These are phyloP conservation scores for Leguminivora glycinivorella DNA, from an alignment of 1,140 invertebrate species.

Conservation along the genomic window DNA sequence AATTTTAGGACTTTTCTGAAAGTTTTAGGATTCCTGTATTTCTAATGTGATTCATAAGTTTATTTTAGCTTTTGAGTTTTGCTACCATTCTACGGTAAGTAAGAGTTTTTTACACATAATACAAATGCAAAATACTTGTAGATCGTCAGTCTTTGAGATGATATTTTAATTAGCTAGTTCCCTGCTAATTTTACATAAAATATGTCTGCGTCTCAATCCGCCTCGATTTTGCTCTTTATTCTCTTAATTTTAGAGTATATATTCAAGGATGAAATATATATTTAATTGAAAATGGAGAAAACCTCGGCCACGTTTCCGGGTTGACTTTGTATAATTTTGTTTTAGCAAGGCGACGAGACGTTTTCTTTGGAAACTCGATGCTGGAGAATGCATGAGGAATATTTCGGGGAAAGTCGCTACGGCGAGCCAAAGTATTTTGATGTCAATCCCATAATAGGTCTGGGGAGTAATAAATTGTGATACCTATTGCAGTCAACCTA, in stretches of 20 bases:
- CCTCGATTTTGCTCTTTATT: background rate
- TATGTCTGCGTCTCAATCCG: background rate
- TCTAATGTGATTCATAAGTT: too few species aligned
- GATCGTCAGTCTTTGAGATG: background rate
- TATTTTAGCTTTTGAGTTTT: too few species aligned
- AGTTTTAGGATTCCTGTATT: too few species aligned
- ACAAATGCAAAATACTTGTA: background rate
- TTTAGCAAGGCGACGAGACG: constrained; percentile 23
- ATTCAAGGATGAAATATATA: background rate
- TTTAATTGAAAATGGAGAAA: constrained; percentile 24
- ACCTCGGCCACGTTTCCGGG: background rate
- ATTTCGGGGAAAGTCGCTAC: background rate
- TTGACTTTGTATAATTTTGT: constrained; percentile 30
- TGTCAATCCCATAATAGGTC: too few species aligned
- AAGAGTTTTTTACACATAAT: too few species aligned
- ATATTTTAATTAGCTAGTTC: background rate
- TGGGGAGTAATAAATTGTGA: too few species aligned
- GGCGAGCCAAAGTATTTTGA: background rate
- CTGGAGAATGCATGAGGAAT: background rate
- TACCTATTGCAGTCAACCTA: too few species aligned
- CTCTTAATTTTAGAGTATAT: background rate
- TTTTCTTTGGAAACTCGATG: constrained; percentile 20
- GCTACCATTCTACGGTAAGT: too few species aligned
- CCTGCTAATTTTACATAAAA: background rate
- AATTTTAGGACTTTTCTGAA: too few species aligned